These are phyloP conservation scores for Drosophila fulvimacula DNA, from an alignment of 2,888 invertebrate genomes.

Conservation along the genomic window DNA sequence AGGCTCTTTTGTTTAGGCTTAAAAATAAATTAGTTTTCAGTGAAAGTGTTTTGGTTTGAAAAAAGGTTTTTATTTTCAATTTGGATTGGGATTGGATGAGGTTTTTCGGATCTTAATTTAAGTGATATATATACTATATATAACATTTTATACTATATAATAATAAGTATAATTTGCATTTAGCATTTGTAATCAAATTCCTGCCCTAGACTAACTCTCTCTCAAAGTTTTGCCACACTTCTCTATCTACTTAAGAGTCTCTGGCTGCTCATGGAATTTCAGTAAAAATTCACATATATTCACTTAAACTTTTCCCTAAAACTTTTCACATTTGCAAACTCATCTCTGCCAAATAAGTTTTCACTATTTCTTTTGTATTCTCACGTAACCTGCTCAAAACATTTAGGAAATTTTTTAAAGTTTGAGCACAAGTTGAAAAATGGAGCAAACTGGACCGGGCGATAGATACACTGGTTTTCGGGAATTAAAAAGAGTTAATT, in stretches of 20 bases:
- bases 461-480: background rate
- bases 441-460: background rate
- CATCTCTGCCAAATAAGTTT: constrained; percentile 5
- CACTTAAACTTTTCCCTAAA: constrained; percentile 5
- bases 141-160: background rate
- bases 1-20: background rate
- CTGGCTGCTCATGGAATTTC: background rate
- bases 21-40: constrained; percentile 21
- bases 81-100: too few species aligned
- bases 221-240: background rate
- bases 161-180: background rate
- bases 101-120: too few species aligned
- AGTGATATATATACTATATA: background rate
- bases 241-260: background rate
- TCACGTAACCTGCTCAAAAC: background rate
- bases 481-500: background rate
- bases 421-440: constrained; percentile 18
- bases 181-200: background rate
- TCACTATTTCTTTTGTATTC: background rate
- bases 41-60: constrained; percentile 36
- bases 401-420: constrained; percentile 20
- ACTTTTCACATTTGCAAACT: constrained; percentile 22
- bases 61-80: background rate
- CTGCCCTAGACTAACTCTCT: background rate
- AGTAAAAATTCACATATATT: constrained; percentile 10